Evolutionary conservation across 2,113 vertebrate genomes (phyloP), one percentile per base, ranked within the genome.

Genomic region (Acanthisitta chloris): DNA sequence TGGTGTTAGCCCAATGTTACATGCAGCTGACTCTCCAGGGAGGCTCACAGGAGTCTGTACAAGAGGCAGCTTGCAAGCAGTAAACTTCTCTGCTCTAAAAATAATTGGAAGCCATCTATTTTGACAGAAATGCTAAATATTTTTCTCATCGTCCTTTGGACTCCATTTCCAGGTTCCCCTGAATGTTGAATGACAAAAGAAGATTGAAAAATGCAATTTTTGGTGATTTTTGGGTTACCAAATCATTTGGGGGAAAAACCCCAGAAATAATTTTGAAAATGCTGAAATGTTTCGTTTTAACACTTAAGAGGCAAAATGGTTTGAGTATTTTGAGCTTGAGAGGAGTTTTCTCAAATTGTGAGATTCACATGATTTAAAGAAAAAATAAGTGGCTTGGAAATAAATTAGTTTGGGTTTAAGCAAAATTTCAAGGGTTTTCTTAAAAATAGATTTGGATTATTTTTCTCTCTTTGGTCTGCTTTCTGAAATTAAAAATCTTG

Each of bases 161-260:
- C 3, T 49, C 24, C 5, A 3, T 84, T 52, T 91, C 42, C 46
- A 69, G 29, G n/a, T 79, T 91, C 26, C 19, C 9, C 17, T 26
- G 14, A 59, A 38, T 31, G 36, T n/a, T 79, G 40, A 82, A 40
- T 85, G 45, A 38, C 19, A 40, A 55, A 61, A 52, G 42, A 55
- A 57, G 31, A 52, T 81, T 43, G 26, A 86, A 84, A 77, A 51
- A 8, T 10, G 5, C 11, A 77, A 7, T 38, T 80, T 65, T 38
- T 8, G 33, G 33, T 43, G 25, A 36, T 42, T 81, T 80, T 76
- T 38, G 1, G 3, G 13, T 79, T 74, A 18, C 34, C 33, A 81
- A 38, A 51, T 81, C 79, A 72, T 21, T 72, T 55, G 7, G 9
- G 2, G 0, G 14, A 55, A 85, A 58, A 45, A 0, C 0, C 3